A percentile compares a stretch with the other conserved stretches of the same genome.
Evolutionary conservation across 2,113 vertebrate genomes (phyloP).

Genomic region (Bothrops jararaca): DNA sequence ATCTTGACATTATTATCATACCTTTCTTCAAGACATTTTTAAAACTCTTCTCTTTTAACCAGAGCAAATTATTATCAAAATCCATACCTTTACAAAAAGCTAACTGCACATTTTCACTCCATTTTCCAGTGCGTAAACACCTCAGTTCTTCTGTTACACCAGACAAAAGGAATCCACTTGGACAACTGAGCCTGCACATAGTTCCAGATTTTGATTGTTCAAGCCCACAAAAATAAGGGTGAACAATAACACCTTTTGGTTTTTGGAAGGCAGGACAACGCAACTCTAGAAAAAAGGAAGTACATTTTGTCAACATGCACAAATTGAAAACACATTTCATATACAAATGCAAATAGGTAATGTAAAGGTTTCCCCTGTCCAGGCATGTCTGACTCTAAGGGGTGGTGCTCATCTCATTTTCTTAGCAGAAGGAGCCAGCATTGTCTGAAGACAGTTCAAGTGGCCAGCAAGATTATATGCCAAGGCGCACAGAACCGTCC

Average conservation of each 20-base stretch:
- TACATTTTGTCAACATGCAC: not conserved
- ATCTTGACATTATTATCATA: not conserved
- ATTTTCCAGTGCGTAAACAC: constrained; percentile 83
- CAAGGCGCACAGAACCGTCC: not conserved
- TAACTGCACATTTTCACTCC: constrained; percentile 80
- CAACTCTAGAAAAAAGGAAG: constrained; percentile 73
- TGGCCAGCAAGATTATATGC: not conserved
- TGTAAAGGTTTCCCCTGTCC: not conserved
- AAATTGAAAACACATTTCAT: not conserved
- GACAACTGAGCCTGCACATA: constrained; percentile 81
- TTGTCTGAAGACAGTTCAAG: not conserved
- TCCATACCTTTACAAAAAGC: constrained; percentile 84
- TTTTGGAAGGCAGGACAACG: constrained; percentile 76
- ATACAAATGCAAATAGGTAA: not conserved
- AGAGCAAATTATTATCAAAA: constrained; percentile 9
- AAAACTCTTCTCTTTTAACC: not conserved
- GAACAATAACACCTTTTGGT: constrained; percentile 74
- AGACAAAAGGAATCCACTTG: constrained; percentile 79
- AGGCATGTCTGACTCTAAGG: not conserved
- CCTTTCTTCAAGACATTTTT: not conserved
- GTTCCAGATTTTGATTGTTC: constrained; percentile 72
- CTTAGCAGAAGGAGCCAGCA: not conserved
- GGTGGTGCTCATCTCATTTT: not conserved
- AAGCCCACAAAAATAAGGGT: constrained; percentile 79
- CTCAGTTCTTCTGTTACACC: constrained; percentile 77